phyloP scores from a whole-genome alignment of 1,140 invertebrate genomes.

The Globodera ellingtonae region DNA sequence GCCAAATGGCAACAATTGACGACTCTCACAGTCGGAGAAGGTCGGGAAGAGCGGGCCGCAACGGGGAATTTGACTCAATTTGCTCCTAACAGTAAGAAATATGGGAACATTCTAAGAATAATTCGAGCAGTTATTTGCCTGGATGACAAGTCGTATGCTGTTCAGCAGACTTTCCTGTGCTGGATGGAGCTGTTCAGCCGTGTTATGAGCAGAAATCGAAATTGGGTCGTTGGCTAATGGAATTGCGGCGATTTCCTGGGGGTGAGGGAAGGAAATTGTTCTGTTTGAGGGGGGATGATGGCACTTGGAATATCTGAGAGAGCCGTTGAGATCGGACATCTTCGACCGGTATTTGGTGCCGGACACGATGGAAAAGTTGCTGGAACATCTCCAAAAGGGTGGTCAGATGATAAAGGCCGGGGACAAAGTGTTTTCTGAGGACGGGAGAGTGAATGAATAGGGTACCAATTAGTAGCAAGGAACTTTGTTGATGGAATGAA shows the following conservation, averaged over 20 bases:
- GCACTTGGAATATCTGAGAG: conserved; percentile 44
- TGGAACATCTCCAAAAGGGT: conserved; percentile 58
- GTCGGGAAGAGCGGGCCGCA: conserved; percentile 52
- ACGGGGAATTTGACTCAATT: conserved; percentile 34
- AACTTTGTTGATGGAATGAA: conserved; percentile 24
- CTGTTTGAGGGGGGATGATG: background rate
- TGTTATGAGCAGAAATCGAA: conserved; percentile 47
- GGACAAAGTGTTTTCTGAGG: conserved; percentile 48
- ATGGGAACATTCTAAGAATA: conserved; percentile 5
- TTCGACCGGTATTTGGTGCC: conserved; percentile 40
- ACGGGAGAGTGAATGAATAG: background rate
- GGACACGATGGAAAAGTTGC: conserved; percentile 54
- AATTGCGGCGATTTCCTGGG: conserved; percentile 53
- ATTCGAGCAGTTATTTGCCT: conserved; percentile 34
- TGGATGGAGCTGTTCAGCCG: conserved; percentile 39
- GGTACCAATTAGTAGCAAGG: background rate
- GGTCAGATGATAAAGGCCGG: conserved; percentile 60
- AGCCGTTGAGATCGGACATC: conserved; percentile 43
- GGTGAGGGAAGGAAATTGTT: conserved; percentile 29
- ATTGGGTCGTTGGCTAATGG: conserved; percentile 55
- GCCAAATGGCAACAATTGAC: background rate
- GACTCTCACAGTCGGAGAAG: conserved; percentile 42
- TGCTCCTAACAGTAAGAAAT: conserved; percentile 50
- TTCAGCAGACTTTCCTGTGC: conserved; percentile 63
- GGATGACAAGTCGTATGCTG: conserved; percentile 43